Conservation (phyloP, 2,888 invertebrate genomes). For the Entomobrya multifasciata region DNA sequence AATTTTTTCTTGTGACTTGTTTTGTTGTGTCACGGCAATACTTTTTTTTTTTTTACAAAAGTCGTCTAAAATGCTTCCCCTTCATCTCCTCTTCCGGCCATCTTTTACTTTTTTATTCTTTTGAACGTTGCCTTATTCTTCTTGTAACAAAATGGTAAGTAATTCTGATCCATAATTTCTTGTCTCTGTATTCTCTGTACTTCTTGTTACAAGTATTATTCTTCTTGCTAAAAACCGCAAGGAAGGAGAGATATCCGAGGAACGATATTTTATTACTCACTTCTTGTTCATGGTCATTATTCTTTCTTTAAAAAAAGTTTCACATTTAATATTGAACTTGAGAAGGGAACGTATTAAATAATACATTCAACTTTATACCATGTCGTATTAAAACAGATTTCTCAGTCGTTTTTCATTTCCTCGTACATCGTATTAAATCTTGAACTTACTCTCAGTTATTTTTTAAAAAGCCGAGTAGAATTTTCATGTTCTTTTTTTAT, state of each 20-base stretch:
- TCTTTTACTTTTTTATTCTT: constrained; percentile 40
- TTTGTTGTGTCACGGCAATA: constrained; percentile 47
- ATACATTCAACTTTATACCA: background rate
- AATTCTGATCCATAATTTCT: constrained; percentile 35
- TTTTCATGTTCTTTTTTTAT: background rate
- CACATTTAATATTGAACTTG: background rate
- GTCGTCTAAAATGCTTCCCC: constrained; percentile 44
- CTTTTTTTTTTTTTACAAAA: constrained; percentile 23
- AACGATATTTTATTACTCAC: background rate
- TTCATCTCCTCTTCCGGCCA: constrained; percentile 66
- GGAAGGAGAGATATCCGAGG: background rate
- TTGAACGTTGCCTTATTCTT: constrained; percentile 23
- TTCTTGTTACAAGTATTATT: background rate
- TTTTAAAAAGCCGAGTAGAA: too few species aligned
- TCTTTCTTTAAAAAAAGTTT: background rate
- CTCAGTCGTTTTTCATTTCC: background rate
- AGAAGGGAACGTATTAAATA: background rate
- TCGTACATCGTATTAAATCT: background rate
- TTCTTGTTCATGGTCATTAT: background rate
- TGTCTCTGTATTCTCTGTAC: too few species aligned
- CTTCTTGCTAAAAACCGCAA: background rate
- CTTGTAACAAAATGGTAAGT: constrained; percentile 29
- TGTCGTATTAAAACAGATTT: background rate
- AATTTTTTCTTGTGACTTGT: background rate
- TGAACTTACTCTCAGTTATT: background rate